These are phyloP conservation scores for Arnoldichthys spilopterus DNA, from an alignment of 2,797 vertebrate genomes.

Conservation along the genomic window DNA sequence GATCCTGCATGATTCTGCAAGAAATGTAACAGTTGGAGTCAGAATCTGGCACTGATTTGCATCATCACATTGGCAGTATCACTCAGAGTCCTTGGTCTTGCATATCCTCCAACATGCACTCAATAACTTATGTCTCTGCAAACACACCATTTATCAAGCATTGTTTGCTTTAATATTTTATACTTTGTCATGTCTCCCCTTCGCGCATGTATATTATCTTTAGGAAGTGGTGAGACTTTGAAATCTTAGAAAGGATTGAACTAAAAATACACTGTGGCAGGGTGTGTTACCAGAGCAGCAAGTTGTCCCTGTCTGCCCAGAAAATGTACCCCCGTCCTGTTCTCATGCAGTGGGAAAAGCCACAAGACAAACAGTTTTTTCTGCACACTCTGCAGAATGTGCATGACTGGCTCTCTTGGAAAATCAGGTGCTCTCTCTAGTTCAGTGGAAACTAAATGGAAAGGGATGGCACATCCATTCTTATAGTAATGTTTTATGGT, in stretches of 20 bases:
- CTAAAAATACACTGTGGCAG: slow-evolving; percentile 49
- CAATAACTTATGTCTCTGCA: slow-evolving; percentile 7
- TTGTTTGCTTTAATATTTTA: slow-evolving; percentile 15
- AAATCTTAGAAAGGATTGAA: slow-evolving; percentile 48
- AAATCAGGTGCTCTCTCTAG: slow-evolving; percentile 51
- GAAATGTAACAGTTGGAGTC: neutral
- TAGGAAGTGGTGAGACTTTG: slow-evolving; percentile 48
- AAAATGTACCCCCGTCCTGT: slow-evolving; percentile 46
- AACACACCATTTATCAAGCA: slow-evolving; percentile 14
- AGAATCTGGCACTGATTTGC: neutral
- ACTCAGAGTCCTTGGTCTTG: neutral
- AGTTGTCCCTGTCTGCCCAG: slow-evolving; percentile 47
- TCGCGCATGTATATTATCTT: slow-evolving; percentile 45
- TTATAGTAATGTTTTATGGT: slow-evolving; percentile 6
- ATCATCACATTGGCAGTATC: neutral
- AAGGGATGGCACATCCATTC: slow-evolving; percentile 5
- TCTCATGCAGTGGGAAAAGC: slow-evolving; percentile 55
- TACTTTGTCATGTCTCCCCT: slow-evolving; percentile 21
- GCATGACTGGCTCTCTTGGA: slow-evolving; percentile 43
- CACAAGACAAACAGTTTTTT: slow-evolving; percentile 59
- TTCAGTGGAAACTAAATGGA: slow-evolving; percentile 27
- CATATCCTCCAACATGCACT: neutral
- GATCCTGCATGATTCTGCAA: neutral
- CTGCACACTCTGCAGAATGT: slow-evolving; percentile 52
- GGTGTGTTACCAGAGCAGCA: slow-evolving; percentile 21